Evolutionary conservation across 2,888 invertebrate species (phyloP).

Genomic region (Drosophila leonis): DNA sequence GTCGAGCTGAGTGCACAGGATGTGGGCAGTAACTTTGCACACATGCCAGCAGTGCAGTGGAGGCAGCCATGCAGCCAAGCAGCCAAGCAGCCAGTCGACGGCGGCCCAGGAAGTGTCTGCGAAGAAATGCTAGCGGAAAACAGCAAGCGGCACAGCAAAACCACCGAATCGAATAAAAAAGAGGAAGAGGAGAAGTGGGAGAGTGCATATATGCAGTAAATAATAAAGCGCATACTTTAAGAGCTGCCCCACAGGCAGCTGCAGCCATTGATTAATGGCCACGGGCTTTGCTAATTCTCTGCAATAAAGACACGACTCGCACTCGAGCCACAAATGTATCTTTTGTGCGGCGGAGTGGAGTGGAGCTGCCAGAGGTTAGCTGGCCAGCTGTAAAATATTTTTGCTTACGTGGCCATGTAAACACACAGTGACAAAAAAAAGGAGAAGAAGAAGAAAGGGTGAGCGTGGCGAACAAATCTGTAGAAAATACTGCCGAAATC

Average conservation of each 20-base stretch:
- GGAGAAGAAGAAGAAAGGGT: background rate
- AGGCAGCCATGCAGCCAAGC: conserved; percentile 44
- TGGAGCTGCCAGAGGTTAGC: background rate
- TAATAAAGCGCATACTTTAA: conserved; percentile 59
- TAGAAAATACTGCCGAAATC: conserved; percentile 59
- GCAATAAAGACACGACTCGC: conserved; percentile 27
- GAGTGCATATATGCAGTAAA: conserved; percentile 52
- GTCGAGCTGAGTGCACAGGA: conserved; percentile 56
- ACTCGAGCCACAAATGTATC: conserved; percentile 36
- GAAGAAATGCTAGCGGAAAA: conserved; percentile 59
- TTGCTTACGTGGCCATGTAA: conserved; percentile 62
- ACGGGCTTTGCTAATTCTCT: conserved; percentile 50
- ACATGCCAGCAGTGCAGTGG: conserved; percentile 57
- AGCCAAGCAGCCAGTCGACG: conserved; percentile 42
- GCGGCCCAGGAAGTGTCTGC: conserved; percentile 66
- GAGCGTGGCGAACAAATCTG: conserved; percentile 14
- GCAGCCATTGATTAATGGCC: conserved; percentile 63
- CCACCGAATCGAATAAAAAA: background rate
- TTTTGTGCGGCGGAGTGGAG: conserved; percentile 1
- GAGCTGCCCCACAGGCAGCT: conserved; percentile 31
- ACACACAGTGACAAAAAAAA: conserved; percentile 34
- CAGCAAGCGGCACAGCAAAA: conserved; percentile 20
- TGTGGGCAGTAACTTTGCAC: conserved; percentile 71
- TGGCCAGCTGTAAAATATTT: conserved; percentile 58
- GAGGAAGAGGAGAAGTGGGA: background rate